phyloP scores from a whole-genome alignment of 2,888 invertebrate species.

The Lomographa bimaculata region DNA sequence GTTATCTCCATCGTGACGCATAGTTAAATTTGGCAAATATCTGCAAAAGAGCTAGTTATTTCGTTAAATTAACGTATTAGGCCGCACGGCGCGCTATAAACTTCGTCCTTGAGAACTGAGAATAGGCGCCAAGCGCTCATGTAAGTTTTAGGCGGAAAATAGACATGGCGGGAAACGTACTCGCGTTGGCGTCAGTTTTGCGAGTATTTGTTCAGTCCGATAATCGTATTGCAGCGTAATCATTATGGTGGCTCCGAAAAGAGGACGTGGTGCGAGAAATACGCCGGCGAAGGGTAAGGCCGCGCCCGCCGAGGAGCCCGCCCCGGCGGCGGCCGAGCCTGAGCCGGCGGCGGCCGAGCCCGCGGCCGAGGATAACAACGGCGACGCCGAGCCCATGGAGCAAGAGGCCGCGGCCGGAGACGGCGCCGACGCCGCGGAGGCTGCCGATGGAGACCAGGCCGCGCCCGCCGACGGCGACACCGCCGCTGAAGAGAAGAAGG shows the following conservation, averaged over 20 bases:
- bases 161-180: conserved; percentile 62
- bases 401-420: conserved; percentile 44
- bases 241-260: conserved; percentile 75
- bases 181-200: conserved; percentile 26
- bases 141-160: conserved; percentile 46
- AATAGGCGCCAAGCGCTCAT: conserved; percentile 63
- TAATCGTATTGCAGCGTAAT: conserved; percentile 28
- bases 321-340: conserved; percentile 48
- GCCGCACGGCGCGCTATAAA: conserved; percentile 52
- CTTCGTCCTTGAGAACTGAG: conserved; percentile 63
- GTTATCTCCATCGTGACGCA: conserved; percentile 46
- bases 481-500: conserved; percentile 61
- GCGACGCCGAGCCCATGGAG: conserved; percentile 54
- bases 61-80: conserved; percentile 35
- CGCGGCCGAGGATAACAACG: conserved; percentile 63
- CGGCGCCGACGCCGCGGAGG: conserved; percentile 32
- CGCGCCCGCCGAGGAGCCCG: conserved; percentile 53
- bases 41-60: conserved; percentile 27
- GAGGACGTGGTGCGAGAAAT: conserved; percentile 73
- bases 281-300: conserved; percentile 66
- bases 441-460: conserved; percentile 35
- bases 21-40: conserved; percentile 34
- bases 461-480: conserved; percentile 44
- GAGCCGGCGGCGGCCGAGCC: conserved; percentile 50
- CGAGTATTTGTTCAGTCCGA: conserved; percentile 3